phyloP scores from a whole-genome alignment of 2,797 vertebrate species.

The Rhinichthys osculus region DNA sequence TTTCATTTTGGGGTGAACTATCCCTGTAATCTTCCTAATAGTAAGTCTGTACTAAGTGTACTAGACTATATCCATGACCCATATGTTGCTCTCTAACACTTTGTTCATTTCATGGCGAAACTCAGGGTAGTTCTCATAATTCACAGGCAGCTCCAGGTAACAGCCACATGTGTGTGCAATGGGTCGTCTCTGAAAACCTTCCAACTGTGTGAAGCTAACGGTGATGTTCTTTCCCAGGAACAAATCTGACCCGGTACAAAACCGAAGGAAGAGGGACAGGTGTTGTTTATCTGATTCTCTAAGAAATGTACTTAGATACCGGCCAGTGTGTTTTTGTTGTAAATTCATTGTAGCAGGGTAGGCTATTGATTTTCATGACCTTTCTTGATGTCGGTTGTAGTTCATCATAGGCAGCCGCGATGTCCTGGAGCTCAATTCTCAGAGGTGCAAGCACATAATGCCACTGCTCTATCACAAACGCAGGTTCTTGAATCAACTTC shows the following conservation, averaged over 20 bases:
- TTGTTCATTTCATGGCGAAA: conserved; percentile 45
- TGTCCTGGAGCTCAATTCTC: conserved; percentile 30
- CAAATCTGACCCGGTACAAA: conserved; percentile 53
- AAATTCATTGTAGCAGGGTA: conserved; percentile 33
- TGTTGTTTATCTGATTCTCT: conserved; percentile 49
- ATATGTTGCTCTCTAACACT: conserved; percentile 47
- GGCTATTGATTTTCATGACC: conserved; percentile 38
- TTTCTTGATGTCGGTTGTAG: conserved; percentile 48
- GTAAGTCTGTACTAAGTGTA: neutral
- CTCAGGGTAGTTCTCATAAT: conserved; percentile 46
- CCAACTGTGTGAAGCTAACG: conserved; percentile 34
- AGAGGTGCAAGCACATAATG: conserved; percentile 23
- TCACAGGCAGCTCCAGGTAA: conserved; percentile 43
- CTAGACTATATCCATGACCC: conserved; percentile 52
- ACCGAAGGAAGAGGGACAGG: conserved; percentile 29
- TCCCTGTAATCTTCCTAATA: too few species aligned
- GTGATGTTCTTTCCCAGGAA: conserved; percentile 40
- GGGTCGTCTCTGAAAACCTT: conserved; percentile 43
- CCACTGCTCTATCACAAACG: conserved; percentile 50
- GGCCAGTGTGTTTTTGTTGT: conserved; percentile 40
- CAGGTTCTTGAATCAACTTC: conserved; percentile 45
- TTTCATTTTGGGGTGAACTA: too few species aligned
- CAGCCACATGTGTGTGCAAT: conserved; percentile 51
- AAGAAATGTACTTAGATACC: conserved; percentile 47
- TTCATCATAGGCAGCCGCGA: too few species aligned